Conservation (phyloP, 2,797 vertebrate genomes). For the Paramormyrops hopkinsi region DNA sequence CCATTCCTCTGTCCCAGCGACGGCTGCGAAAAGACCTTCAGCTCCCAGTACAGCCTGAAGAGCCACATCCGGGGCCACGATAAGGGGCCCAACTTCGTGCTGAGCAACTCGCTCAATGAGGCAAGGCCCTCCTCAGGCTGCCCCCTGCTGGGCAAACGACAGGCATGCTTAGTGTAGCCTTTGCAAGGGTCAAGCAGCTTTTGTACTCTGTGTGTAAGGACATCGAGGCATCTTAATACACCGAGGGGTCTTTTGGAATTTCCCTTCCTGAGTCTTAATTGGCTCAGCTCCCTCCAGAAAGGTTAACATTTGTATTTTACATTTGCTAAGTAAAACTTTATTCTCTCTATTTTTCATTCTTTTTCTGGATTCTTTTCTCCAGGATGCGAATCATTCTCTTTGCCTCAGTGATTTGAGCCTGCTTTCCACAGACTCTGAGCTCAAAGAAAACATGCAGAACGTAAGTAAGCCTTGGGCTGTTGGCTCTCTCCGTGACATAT, state of each 20-base stretch:
- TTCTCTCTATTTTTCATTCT: background rate
- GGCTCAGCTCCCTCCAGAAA: background rate
- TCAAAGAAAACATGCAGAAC: constrained; percentile 79
- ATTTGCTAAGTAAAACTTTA: background rate
- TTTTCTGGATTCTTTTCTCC: constrained; percentile 41
- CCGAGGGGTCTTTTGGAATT: background rate
- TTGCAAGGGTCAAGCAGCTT: background rate
- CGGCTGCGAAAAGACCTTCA: constrained; percentile 95
- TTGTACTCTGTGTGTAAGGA: background rate
- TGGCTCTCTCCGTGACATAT: background rate
- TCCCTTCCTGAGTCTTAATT: background rate
- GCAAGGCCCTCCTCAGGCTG: constrained; percentile 50
- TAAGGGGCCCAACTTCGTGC: constrained; percentile 75
- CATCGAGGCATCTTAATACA: background rate
- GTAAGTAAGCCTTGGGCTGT: constrained; percentile 61
- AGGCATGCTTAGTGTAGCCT: background rate
- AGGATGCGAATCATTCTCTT: constrained; percentile 96
- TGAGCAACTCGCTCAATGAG: constrained; percentile 77
- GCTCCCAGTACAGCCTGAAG: constrained; percentile 94
- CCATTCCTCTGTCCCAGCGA: constrained; percentile 94
- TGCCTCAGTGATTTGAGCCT: constrained; percentile 96
- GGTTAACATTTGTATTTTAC: background rate
- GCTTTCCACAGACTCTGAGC: constrained; percentile 89
- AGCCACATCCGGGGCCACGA: constrained; percentile 96
- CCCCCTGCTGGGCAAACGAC: background rate